Evolutionary conservation across 2,888 invertebrate species (phyloP).

Genomic region (Bellardia pandia): DNA sequence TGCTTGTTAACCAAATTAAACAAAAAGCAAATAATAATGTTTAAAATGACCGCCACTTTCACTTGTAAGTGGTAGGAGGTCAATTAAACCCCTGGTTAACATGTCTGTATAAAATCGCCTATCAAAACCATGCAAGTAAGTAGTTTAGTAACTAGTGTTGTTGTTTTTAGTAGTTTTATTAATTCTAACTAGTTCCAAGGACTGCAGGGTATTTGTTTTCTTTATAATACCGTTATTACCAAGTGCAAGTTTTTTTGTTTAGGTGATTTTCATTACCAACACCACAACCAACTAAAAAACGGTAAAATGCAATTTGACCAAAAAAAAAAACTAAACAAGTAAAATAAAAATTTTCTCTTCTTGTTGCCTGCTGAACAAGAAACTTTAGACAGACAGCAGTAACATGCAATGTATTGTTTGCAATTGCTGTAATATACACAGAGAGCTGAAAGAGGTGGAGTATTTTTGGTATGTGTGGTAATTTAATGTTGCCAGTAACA

Average conservation of each 20-base stretch:
- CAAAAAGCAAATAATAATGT: too few relatives aligned
- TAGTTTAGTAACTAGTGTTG: too few relatives aligned
- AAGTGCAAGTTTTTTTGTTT: constrained; percentile 55
- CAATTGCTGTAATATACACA: not conserved
- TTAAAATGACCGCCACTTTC: too few relatives aligned
- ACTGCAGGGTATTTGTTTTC: constrained; percentile 9
- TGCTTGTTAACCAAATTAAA: too few relatives aligned
- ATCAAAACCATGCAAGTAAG: too few relatives aligned
- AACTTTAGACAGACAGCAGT: not conserved
- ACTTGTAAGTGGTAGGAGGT: too few relatives aligned
- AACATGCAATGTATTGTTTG: constrained; percentile 34
- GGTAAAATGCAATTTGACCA: constrained; percentile 57
- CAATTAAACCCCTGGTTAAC: too few relatives aligned
- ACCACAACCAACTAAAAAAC: constrained; percentile 30
- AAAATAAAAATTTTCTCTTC: not conserved
- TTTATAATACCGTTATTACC: constrained; percentile 61
- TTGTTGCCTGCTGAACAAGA: constrained; percentile 8
- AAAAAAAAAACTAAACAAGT: constrained; percentile 18
- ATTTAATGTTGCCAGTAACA: constrained; percentile 49
- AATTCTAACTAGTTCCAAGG: too few relatives aligned
- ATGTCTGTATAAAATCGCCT: too few relatives aligned
- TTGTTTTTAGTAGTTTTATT: too few relatives aligned
- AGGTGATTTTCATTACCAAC: constrained; percentile 36
- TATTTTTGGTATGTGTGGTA: constrained; percentile 41
- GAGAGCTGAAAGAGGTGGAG: not conserved